phyloP scores from a whole-genome alignment of 2,797 vertebrate genomes.

The Capromys pilorides region DNA sequence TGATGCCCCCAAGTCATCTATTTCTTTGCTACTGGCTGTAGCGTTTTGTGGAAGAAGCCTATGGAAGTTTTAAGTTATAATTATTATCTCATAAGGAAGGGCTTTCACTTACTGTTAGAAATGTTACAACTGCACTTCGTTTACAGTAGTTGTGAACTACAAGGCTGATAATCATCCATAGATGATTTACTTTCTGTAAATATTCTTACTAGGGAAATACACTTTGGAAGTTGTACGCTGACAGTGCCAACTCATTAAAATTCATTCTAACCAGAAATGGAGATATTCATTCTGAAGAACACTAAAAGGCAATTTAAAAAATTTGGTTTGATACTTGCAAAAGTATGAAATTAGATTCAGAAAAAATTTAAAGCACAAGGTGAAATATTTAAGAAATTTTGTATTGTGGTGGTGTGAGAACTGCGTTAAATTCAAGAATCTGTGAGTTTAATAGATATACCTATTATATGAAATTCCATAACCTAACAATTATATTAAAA shows the following conservation, averaged over 20 bases:
- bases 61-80: background rate
- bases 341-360: background rate
- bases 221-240: background rate
- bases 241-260: background rate
- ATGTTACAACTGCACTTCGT: background rate
- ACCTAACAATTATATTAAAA: background rate
- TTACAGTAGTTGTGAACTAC: background rate
- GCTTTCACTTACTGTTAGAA: background rate
- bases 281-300: background rate
- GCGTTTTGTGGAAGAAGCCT: background rate
- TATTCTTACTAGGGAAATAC: background rate
- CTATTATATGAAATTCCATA: background rate
- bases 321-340: background rate
- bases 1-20: background rate
- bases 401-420: background rate
- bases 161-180: background rate
- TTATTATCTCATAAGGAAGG: background rate
- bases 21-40: background rate
- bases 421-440: background rate
- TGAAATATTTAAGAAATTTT: background rate
- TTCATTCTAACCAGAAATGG: background rate
- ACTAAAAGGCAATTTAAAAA: conserved; percentile 22
- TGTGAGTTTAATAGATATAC: background rate
- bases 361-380: background rate
- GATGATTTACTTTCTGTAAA: background rate